These are phyloP conservation scores for Drosophila sucinea DNA, from an alignment of 1,140 invertebrate genomes.

Conservation along the genomic window DNA sequence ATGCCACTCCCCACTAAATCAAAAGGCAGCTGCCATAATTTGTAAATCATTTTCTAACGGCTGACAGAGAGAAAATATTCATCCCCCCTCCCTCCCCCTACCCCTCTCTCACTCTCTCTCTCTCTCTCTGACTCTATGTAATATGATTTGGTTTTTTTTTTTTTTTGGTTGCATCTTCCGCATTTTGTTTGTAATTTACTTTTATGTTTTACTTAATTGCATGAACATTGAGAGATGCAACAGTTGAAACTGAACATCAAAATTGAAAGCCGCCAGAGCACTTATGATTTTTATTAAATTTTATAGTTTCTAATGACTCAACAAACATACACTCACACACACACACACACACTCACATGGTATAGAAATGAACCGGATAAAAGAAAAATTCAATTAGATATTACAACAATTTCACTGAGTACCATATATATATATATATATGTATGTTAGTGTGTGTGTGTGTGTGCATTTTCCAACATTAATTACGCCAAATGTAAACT, in stretches of 20 bases:
- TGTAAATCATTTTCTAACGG: slow-evolving; percentile 69
- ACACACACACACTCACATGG: not conserved
- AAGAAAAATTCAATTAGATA: slow-evolving; percentile 77
- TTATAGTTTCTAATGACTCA: slow-evolving; percentile 73
- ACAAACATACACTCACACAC: slow-evolving; percentile 17
- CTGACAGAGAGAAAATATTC: slow-evolving; percentile 34
- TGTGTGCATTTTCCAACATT: slow-evolving; percentile 67
- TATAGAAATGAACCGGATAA: slow-evolving; percentile 60
- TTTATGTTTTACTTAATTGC: slow-evolving; percentile 80
- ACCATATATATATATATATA: slow-evolving; percentile 45
- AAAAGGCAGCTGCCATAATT: slow-evolving; percentile 70
- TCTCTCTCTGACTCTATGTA: not conserved
- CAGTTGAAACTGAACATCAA: slow-evolving; percentile 52
- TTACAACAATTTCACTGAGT: slow-evolving; percentile 70
- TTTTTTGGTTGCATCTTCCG: slow-evolving; percentile 56
- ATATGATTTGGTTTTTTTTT: slow-evolving; percentile 6
- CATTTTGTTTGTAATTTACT: slow-evolving; percentile 78
- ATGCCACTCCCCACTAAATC: slow-evolving; percentile 36
- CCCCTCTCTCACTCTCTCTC: not conserved
- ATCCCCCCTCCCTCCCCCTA: slow-evolving; percentile 23
- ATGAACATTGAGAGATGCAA: slow-evolving; percentile 69
- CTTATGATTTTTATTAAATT: slow-evolving; percentile 77
- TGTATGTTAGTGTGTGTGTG: slow-evolving; percentile 39
- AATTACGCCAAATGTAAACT: slow-evolving; percentile 75
- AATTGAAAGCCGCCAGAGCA: slow-evolving; percentile 57